Conservation (phyloP, 2,113 vertebrate species). For the Phodopus roborovskii region DNA sequence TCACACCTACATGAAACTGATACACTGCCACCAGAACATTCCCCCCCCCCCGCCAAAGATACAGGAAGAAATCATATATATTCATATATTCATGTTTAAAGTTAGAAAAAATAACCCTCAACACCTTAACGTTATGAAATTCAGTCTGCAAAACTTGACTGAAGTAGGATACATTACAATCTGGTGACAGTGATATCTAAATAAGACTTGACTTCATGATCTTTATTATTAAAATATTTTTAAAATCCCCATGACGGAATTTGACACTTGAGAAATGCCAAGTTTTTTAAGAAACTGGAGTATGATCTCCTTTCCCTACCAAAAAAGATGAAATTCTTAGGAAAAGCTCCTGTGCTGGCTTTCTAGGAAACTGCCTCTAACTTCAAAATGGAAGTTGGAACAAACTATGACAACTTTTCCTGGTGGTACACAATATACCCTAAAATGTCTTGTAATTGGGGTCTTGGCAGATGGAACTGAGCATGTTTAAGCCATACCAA, state of each 20-base stretch:
- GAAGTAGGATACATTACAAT: background rate
- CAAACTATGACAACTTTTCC: background rate
- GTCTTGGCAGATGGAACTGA: background rate
- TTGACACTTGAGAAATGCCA: slow-evolving; percentile 18
- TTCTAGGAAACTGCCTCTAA: slow-evolving; percentile 27
- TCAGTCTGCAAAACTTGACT: background rate
- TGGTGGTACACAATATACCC: background rate
- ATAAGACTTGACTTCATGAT: background rate
- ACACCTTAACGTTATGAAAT: background rate
- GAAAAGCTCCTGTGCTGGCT: background rate
- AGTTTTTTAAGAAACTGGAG: background rate
- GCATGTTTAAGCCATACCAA: background rate
- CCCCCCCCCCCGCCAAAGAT: background rate
- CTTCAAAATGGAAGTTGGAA: slow-evolving; percentile 2
- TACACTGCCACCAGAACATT: background rate
- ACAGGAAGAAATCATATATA: background rate
- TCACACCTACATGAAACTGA: background rate
- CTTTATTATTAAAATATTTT: slow-evolving; percentile 3
- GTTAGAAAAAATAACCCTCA: background rate
- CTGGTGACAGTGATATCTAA: background rate
- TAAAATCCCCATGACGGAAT: background rate
- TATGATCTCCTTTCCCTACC: background rate
- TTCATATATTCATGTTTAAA: background rate
- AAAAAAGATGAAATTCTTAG: background rate
- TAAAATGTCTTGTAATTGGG: slow-evolving; percentile 14